phyloP scores from a whole-genome alignment of 2,888 invertebrate species.

The Athrips mouffetella region DNA sequence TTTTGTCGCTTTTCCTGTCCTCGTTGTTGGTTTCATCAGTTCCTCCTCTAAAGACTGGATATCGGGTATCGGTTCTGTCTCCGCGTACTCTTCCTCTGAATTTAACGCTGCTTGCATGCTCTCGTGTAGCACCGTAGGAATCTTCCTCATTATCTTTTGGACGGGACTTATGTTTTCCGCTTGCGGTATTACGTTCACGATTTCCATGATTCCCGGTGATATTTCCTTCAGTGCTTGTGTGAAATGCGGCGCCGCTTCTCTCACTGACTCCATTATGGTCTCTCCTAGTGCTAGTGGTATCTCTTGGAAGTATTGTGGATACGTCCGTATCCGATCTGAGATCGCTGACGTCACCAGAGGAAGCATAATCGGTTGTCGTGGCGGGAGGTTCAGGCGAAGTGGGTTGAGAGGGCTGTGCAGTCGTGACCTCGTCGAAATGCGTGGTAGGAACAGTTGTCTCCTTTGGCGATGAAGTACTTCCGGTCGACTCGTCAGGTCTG shows the following conservation, averaged over 20 bases:
- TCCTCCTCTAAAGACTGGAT: conserved; percentile 30
- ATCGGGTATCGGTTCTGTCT: conserved; percentile 40
- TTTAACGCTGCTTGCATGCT: conserved; percentile 61
- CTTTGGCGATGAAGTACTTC: conserved; percentile 43
- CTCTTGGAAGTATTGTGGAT: conserved; percentile 71
- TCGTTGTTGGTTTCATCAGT: not conserved
- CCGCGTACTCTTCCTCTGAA: conserved; percentile 36
- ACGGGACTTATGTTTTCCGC: conserved; percentile 49
- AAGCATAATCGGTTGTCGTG: conserved; percentile 57
- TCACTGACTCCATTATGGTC: conserved; percentile 66
- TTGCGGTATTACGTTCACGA: conserved; percentile 64
- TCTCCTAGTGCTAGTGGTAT: conserved; percentile 69
- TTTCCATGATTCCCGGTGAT: conserved; percentile 68
- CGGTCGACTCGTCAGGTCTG: conserved; percentile 27
- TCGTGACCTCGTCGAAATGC: conserved; percentile 44
- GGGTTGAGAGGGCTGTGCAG: conserved; percentile 35
- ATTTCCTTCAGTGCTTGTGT: conserved; percentile 67
- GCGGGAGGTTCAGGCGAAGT: conserved; percentile 48
- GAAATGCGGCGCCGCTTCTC: conserved; percentile 67
- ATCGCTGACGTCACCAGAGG: conserved; percentile 65
- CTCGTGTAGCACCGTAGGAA: conserved; percentile 64
- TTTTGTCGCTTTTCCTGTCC: not conserved
- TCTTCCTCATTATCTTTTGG: conserved; percentile 57
- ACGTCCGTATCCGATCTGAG: conserved; percentile 66
- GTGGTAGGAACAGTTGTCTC: conserved; percentile 59